phyloP scores from a whole-genome alignment of 2,113 vertebrate species.

The Halcyon senegalensis region DNA sequence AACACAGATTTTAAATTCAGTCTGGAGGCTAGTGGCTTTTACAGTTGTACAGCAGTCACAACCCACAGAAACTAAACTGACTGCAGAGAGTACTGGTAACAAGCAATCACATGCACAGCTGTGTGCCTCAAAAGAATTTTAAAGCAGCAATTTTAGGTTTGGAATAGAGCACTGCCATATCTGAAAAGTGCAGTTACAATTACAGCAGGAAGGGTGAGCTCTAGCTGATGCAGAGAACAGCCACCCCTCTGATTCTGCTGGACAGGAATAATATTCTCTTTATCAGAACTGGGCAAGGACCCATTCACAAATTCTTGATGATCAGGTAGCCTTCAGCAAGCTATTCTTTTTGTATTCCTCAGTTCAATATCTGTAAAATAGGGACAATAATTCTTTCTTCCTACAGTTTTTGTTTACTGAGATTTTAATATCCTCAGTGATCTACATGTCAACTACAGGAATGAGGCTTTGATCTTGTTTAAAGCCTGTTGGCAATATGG shows the following conservation, averaged over 20 bases:
- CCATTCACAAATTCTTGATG: not conserved
- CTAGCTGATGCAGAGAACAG: not conserved
- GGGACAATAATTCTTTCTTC: not conserved
- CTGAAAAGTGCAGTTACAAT: not conserved
- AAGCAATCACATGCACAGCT: not conserved
- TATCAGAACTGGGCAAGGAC: not conserved
- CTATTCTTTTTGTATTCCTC: not conserved
- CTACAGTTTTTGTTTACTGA: not conserved
- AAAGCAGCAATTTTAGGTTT: not conserved
- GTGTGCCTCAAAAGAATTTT: not conserved
- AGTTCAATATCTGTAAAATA: not conserved
- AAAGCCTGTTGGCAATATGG: not conserved
- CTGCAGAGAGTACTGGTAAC: not conserved
- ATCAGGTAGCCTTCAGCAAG: not conserved
- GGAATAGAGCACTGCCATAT: not conserved
- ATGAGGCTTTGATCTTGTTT: not conserved
- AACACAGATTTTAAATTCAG: not conserved
- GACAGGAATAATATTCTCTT: not conserved
- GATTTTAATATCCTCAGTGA: not conserved
- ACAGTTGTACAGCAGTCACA: not conserved
- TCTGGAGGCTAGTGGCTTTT: not conserved
- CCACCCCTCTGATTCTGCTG: accelerated
- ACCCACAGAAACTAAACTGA: not conserved
- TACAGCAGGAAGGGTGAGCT: not conserved
- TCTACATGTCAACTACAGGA: not conserved